Percentiles rank a stretch among this genome's conserved stretches.
phyloP scores from a whole-genome alignment of 2,797 vertebrate species.

The Hypotaenidia okinawae region DNA sequence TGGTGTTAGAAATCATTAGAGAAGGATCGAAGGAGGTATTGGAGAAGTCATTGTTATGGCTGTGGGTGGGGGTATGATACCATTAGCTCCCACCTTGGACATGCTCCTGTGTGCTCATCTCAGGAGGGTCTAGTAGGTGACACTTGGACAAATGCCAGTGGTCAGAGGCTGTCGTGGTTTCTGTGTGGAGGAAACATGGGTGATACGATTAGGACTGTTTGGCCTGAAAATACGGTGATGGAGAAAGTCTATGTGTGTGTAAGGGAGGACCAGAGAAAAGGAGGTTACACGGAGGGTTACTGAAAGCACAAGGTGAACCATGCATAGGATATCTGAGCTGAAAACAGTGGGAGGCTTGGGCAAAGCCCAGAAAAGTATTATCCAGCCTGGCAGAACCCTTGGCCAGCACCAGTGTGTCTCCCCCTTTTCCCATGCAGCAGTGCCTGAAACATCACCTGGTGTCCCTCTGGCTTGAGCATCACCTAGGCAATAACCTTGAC shows the following conservation, averaged over 20 bases:
- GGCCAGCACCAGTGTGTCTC: rapidly evolving
- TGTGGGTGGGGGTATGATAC: background rate
- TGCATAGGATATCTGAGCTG: background rate
- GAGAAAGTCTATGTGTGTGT: background rate
- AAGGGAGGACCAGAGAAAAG: background rate
- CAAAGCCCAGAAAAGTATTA: background rate
- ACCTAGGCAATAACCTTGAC: background rate
- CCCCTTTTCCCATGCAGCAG: background rate
- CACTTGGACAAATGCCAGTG: background rate
- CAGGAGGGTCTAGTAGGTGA: background rate
- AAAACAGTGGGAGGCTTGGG: background rate
- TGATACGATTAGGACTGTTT: background rate
- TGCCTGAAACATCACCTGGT: background rate
- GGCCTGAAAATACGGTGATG: background rate
- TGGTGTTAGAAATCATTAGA: background rate
- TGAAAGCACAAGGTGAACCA: rapidly evolving
- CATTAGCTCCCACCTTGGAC: background rate
- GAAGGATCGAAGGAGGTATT: background rate
- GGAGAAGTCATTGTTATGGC: rapidly evolving
- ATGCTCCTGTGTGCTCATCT: background rate
- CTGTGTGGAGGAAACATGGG: background rate
- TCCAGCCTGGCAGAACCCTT: background rate
- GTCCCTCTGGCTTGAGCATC: background rate
- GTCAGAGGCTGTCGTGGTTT: background rate
- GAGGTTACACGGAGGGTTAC: background rate